Percentiles rank a stretch among this genome's conserved stretches.
Evolutionary conservation across 2,113 vertebrate genomes (phyloP).

Genomic region (Syngnathus floridae): DNA sequence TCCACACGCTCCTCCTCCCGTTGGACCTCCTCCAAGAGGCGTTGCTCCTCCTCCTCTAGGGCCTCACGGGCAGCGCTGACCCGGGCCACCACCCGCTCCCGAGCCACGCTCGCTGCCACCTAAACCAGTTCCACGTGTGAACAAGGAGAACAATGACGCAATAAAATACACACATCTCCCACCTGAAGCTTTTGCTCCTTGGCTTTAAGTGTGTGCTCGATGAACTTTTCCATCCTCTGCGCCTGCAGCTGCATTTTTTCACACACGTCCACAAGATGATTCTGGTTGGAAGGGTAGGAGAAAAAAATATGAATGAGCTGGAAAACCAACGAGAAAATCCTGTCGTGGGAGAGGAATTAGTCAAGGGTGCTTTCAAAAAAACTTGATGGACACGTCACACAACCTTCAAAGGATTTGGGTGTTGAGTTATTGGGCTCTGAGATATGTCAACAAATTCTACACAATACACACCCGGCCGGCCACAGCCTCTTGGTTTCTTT

Average conservation of each 20-base stretch:
- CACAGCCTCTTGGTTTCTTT: neutral
- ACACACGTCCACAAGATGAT: constrained; percentile 86
- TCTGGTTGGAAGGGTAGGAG: constrained; percentile 48
- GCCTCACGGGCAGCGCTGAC: constrained; percentile 71
- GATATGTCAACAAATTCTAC: neutral
- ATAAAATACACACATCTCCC: constrained; percentile 12
- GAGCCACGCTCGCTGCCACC: constrained; percentile 66
- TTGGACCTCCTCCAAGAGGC: constrained; percentile 81
- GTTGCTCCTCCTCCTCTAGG: constrained; percentile 86
- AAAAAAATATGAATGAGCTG: constrained; percentile 1
- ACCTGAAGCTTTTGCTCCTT: constrained; percentile 83
- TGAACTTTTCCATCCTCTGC: constrained; percentile 75
- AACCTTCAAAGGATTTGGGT: constrained; percentile 1
- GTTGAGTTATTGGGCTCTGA: constrained; percentile 9
- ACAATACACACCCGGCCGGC: neutral
- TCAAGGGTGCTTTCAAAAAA: constrained; percentile 13
- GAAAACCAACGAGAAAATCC: constrained; percentile 51
- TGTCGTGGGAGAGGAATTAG: constrained; percentile 36
- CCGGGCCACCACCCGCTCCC: constrained; percentile 80
- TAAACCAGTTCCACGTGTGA: constrained; percentile 29
- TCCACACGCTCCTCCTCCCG: constrained; percentile 83
- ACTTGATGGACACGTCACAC: constrained; percentile 28
- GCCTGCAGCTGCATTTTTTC: constrained; percentile 89
- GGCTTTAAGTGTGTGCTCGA: constrained; percentile 73
- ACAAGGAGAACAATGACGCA: neutral